phyloP scores from a whole-genome alignment of 2,113 vertebrate species.

The Rattus rattus region DNA sequence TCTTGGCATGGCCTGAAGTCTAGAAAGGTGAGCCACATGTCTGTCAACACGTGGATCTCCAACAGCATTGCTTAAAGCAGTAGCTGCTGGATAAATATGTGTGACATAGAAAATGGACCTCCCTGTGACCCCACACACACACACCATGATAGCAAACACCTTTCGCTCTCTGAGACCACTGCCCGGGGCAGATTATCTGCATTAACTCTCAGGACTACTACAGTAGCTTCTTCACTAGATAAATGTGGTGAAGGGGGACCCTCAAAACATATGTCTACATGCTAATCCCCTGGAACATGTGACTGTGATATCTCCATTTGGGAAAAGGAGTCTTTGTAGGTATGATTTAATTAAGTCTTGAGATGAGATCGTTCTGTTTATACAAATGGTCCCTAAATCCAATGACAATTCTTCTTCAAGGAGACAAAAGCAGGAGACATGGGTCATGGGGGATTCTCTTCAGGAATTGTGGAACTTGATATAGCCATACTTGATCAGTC shows the following conservation, averaged over 20 bases:
- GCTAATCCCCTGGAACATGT: background rate
- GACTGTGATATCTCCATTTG: background rate
- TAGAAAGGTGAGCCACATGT: background rate
- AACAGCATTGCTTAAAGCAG: background rate
- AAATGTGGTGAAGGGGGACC: background rate
- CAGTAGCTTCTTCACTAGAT: background rate
- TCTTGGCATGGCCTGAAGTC: background rate
- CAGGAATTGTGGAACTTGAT: background rate
- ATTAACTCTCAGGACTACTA: background rate
- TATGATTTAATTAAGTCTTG: background rate
- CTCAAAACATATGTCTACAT: background rate
- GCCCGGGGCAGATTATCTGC: background rate
- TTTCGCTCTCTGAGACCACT: background rate
- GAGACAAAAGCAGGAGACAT: background rate
- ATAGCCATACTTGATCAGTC: background rate
- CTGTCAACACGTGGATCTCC: background rate
- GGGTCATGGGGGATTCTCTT: background rate
- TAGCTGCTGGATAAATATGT: background rate
- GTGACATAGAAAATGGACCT: background rate
- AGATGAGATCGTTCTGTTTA: background rate
- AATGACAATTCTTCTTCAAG: background rate
- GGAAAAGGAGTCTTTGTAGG: background rate
- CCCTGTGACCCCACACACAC: background rate
- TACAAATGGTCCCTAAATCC: background rate
- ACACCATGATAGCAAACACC: background rate